Evolutionary conservation across 2,113 vertebrate species (phyloP).

Genomic region (Ceyx margarethae): DNA sequence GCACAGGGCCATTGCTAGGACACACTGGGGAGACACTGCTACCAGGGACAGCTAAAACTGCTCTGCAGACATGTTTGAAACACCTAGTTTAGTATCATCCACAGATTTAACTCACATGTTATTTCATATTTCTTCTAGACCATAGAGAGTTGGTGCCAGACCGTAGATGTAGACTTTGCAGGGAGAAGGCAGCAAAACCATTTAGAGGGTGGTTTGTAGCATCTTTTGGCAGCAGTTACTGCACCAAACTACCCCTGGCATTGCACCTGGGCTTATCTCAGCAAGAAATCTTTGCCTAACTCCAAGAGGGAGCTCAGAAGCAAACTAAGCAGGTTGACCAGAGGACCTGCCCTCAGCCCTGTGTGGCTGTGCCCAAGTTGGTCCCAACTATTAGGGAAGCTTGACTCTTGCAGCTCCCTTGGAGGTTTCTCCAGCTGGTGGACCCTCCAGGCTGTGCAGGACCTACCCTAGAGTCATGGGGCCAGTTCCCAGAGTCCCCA

Average conservation of each 20-base stretch:
- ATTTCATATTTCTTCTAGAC: not conserved
- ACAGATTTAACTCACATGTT: not conserved
- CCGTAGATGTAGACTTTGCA: not conserved
- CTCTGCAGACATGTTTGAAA: not conserved
- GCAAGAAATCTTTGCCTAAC: not conserved
- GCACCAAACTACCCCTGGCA: not conserved
- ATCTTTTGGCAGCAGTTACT: not conserved
- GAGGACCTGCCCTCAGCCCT: not conserved
- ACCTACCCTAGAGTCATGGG: not conserved
- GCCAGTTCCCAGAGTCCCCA: too few species aligned
- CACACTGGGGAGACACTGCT: not conserved
- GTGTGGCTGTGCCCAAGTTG: not conserved
- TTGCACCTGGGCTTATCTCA: not conserved
- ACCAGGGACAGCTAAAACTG: not conserved
- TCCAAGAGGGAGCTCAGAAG: not conserved
- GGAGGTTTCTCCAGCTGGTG: not conserved
- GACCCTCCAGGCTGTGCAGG: not conserved
- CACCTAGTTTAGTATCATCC: not conserved
- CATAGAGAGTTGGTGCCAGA: fast-evolving
- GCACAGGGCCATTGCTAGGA: not conserved
- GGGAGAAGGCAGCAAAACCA: not conserved
- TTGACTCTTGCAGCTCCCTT: not conserved
- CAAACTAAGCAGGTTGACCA: not conserved
- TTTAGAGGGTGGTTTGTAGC: not conserved
- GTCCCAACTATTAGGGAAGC: fast-evolving